phyloP scores from a whole-genome alignment of 2,113 vertebrate species.

The Athene noctua region DNA sequence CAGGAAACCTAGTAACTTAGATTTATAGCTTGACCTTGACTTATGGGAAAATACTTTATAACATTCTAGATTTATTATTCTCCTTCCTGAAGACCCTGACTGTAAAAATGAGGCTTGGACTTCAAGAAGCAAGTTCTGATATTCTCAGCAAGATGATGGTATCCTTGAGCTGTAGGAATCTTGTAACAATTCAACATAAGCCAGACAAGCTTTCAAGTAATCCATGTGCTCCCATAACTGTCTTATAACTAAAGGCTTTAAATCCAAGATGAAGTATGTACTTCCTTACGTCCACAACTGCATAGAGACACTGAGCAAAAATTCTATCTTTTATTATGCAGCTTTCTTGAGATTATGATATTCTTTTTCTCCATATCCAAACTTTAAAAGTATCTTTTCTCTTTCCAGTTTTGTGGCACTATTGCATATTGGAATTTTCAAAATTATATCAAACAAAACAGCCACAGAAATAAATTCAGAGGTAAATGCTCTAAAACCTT shows the following conservation, averaged over 20 bases:
- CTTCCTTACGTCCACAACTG: neutral
- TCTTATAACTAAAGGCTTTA: neutral
- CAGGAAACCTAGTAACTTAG: neutral
- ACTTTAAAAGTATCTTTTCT: neutral
- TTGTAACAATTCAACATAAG: neutral
- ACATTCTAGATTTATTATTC: neutral
- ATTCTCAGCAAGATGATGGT: neutral
- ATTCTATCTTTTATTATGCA: neutral
- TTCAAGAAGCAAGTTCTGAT: neutral
- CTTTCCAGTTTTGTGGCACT: neutral
- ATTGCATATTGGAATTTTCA: neutral
- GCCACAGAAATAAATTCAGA: neutral
- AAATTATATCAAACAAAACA: neutral
- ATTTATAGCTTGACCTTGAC: constrained; percentile 9
- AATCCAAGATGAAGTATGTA: neutral
- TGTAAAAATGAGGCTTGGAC: neutral
- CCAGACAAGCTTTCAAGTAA: neutral
- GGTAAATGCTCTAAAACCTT: neutral
- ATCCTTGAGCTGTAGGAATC: neutral
- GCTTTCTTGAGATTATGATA: neutral
- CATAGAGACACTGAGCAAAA: neutral
- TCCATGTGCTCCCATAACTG: neutral
- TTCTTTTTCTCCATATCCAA: neutral
- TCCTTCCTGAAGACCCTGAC: neutral
- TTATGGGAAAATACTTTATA: neutral